Base-by-base conservation (phyloP, 2,888 invertebrate species). In the Oscheius onirici region DNA sequence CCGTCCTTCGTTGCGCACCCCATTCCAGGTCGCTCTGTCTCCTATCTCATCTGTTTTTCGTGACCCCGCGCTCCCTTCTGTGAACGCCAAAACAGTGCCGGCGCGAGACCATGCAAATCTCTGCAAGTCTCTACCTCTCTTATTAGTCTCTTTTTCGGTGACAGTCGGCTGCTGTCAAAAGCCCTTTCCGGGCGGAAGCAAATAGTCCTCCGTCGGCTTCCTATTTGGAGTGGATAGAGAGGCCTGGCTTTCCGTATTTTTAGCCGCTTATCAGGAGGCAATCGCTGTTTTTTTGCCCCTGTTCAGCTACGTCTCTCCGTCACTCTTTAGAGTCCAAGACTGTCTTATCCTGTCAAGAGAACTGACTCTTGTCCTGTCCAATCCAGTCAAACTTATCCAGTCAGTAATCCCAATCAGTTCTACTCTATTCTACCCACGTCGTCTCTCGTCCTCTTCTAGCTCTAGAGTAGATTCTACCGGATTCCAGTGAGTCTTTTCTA, bases 1-100 rank as follows among this genome's bases (percentile, higher is more conserved):
- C 51, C 51, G 11, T 51, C 22, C 20, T 51, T 51, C 20, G n/a
- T 51, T 51, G 17, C 17, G 20, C 17, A n/a, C n/a, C n/a, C 51
- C 22, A 51, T 51, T 2, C 28, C 20, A n/a, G 26, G 57, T 57
- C 34, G 26, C n/a, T 57, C 26, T 17, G 8, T 34, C 17, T 11
- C 34, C 43, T 43, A 60, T 60, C 60, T 60, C 60, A 60, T 60
- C 60, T 60, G 60, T 60, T 60, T 60, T 60, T 60, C 60, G 60
- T 43, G 60, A 60, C 60, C 60, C 60, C 60, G 58, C 41, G 41
- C 60, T 22, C 34, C 34, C 34, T 34, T 34, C 34, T 26, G 55
- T 26, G 28, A 20, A 20, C 41, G 60, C 43, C 60, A 60, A 60
- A 60, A 60, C 60, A 60, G 20, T 43, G 2, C 24, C 34, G 28